A percentile compares a stretch with the other conserved stretches of the same genome.
Conservation (phyloP, 92 coral and sea anemone species). For the Porites divaricata region DNA sequence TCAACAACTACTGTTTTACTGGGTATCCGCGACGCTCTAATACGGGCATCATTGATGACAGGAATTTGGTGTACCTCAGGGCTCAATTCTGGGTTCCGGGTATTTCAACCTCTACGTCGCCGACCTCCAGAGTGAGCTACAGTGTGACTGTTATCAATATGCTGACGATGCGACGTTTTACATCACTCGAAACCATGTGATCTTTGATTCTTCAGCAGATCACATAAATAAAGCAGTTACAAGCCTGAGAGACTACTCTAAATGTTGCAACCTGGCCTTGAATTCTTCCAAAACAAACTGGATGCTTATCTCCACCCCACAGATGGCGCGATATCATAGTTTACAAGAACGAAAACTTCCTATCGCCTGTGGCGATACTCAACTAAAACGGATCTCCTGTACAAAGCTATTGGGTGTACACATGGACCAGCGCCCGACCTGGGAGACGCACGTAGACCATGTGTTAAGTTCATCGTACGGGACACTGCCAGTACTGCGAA, state of each 20-base stretch:
- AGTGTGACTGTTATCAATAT: slow-evolving; percentile 37
- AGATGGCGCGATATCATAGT: slow-evolving; percentile 42
- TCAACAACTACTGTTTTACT: too few species aligned
- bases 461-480: slow-evolving; percentile 32
- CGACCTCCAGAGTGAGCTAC: slow-evolving; percentile 22
- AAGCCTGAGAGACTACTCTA: slow-evolving; percentile 27
- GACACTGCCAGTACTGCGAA: slow-evolving; percentile 37
- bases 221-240: slow-evolving; percentile 15
- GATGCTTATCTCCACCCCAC: slow-evolving; percentile 58
- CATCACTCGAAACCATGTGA: too few species aligned
- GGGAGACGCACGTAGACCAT: slow-evolving; percentile 41
- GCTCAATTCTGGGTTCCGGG: slow-evolving; percentile 28
- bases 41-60: slow-evolving; percentile 18
- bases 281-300: slow-evolving; percentile 45
- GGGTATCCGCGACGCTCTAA: too few species aligned
- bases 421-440: slow-evolving; percentile 42
- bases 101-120: slow-evolving; percentile 31
- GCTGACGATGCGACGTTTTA: slow-evolving; percentile 50
- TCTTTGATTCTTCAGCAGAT: not conserved
- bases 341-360: slow-evolving; percentile 11
- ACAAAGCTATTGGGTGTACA: slow-evolving; percentile 3
- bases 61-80: slow-evolving; percentile 40
- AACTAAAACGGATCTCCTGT: not conserved
- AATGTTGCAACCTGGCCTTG: slow-evolving; percentile 47
- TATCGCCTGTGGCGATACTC: too few species aligned